Conservation (phyloP, 2,888 invertebrate species). For the Lasioglossum villosulum region DNA sequence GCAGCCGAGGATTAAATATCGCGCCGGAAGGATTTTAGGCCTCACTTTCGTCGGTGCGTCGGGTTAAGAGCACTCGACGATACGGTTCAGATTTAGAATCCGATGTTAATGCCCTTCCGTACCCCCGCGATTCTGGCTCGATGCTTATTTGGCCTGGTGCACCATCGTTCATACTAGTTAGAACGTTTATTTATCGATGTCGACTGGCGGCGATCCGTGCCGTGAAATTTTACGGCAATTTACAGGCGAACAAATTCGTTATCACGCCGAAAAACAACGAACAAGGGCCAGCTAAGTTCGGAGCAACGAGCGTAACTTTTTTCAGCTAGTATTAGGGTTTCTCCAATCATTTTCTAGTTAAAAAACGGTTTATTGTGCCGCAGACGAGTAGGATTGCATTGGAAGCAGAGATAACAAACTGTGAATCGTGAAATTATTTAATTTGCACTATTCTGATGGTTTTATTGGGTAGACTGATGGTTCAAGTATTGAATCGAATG, state of each 20-base stretch:
- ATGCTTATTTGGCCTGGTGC: slow-evolving; percentile 79
- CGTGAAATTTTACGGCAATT: slow-evolving; percentile 46
- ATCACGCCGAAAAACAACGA: not conserved
- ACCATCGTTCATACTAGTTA: slow-evolving; percentile 53
- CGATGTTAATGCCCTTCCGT: slow-evolving; percentile 82
- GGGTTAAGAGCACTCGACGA: slow-evolving; percentile 44
- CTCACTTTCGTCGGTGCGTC: slow-evolving; percentile 22
- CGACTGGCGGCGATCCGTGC: slow-evolving; percentile 16
- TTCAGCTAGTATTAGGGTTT: not conserved
- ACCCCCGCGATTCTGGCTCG: slow-evolving; percentile 71
- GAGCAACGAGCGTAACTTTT: not conserved
- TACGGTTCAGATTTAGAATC: slow-evolving; percentile 80
- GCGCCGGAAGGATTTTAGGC: not conserved
- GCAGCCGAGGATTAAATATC: not conserved
- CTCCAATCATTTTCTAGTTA: not conserved
- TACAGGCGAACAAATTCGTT: slow-evolving; percentile 15
- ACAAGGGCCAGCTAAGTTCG: not conserved
- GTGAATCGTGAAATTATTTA: not conserved
- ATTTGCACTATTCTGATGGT: not conserved
- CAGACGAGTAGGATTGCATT: not conserved
- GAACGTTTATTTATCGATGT: slow-evolving; percentile 62
- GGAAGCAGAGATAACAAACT: not conserved
- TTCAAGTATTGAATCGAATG: too few relatives aligned
- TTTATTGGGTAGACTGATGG: not conserved
- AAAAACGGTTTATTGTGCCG: not conserved